phyloP scores from a whole-genome alignment of 64 coral and sea anemone genomes.

The Porites lutea region DNA sequence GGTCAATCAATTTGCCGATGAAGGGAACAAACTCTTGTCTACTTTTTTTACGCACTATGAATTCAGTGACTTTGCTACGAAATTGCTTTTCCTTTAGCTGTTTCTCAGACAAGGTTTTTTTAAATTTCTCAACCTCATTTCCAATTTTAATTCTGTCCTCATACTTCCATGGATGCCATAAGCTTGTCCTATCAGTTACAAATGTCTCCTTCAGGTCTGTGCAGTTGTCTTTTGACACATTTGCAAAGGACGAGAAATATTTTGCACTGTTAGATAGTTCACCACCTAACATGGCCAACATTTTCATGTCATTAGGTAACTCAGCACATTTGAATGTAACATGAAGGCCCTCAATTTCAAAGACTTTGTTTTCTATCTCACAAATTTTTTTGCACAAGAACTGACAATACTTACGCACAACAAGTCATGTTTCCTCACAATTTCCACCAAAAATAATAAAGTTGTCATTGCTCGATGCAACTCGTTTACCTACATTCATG shows the following conservation, averaged over 20 bases:
- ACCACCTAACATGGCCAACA: no score
- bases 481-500: slow-evolving; percentile 7
- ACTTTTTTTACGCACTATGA: slow-evolving; percentile 12
- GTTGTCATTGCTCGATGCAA: slow-evolving; percentile 36
- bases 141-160: neutral
- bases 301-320: neutral
- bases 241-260: no score
- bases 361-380: slow-evolving; percentile 19
- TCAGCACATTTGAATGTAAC: neutral
- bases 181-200: no score
- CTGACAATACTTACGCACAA: slow-evolving; percentile 23
- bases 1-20: slow-evolving; percentile 28
- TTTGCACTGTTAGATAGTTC: no score
- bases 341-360: no score
- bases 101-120: slow-evolving; percentile 3
- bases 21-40: slow-evolving; percentile 47
- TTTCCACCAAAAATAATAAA: slow-evolving; percentile 53
- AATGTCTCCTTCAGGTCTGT: no score
- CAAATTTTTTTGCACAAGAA: slow-evolving; percentile 1
- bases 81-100: neutral
- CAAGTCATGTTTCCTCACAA: slow-evolving; percentile 21
- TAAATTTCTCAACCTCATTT: slow-evolving; percentile 7
- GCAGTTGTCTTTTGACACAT: no score
- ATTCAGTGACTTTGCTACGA: slow-evolving; percentile 11
- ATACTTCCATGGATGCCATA: no score